Conservation (phyloP, 2,888 invertebrate genomes). For the Hypomecis atomaria region DNA sequence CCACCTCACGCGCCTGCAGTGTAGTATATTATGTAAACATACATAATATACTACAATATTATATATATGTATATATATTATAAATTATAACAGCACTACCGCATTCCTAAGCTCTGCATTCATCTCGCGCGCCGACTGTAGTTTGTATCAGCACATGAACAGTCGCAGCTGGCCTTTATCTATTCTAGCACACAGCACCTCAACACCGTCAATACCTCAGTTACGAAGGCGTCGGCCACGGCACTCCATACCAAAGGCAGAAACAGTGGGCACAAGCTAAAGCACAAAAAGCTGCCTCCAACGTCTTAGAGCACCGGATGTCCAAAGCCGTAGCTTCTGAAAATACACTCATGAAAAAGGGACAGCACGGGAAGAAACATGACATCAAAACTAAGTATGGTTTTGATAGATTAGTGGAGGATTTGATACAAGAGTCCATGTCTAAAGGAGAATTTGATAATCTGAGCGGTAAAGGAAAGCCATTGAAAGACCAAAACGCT, state of each 20-base stretch:
- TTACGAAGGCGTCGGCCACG: constrained; percentile 91
- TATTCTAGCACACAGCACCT: constrained; percentile 90
- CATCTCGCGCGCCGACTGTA: too few species aligned
- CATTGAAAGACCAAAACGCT: constrained; percentile 87
- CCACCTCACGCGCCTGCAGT: too few species aligned
- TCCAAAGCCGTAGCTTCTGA: constrained; percentile 86
- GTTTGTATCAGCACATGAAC: too few species aligned
- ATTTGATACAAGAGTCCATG: constrained; percentile 96
- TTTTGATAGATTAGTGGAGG: constrained; percentile 95
- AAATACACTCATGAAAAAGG: constrained; percentile 87
- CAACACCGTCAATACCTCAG: constrained; percentile 94
- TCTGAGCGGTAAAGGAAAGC: constrained; percentile 92
- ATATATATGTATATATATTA: too few species aligned
- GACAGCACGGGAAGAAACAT: constrained; percentile 85
- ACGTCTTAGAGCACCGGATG: constrained; percentile 86
- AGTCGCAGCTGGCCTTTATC: too few species aligned
- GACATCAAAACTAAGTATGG: constrained; percentile 93
- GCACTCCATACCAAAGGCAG: constrained; percentile 91
- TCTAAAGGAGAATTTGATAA: constrained; percentile 95
- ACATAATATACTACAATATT: too few species aligned
- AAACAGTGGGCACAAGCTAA: constrained; percentile 89
- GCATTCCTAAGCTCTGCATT: too few species aligned
- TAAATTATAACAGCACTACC: too few species aligned
- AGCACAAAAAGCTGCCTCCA: constrained; percentile 88
- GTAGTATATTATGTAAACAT: too few species aligned